Evolutionary conservation across 2,888 invertebrate genomes (phyloP), one percentile per base, ranked within the genome.

Genomic region (Mesorhabditis belari): DNA sequence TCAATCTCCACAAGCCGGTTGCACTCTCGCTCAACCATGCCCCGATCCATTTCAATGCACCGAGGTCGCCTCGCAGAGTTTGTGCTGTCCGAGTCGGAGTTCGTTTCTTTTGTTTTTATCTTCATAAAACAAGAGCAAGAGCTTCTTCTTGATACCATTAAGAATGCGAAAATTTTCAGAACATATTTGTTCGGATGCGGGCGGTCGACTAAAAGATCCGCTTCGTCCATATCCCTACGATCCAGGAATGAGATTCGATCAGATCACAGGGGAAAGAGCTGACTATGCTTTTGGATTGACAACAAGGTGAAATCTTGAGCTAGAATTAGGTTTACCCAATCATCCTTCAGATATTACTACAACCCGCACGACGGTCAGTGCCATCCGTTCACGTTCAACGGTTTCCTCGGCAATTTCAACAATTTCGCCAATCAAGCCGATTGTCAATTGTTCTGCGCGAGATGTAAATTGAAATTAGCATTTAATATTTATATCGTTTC

Each of bases 391-490:
- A 71, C 71, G 5, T 73, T 66, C 61, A 67, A 68, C 50, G 73
- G 73, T 17, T 73, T 71, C 55, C 51, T 73, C 19, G 73, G 73
- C 51, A 73, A 69, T 56, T 73, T 71, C 62, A 73, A 73, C 60
- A 73, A 73, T 53, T 73, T 73, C 65, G 63, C 65, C 49, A 70
- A 68, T 56, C 67, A 69, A 27, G 69, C 69, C 17, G 73, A 73
- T 61, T 73, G 73, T 58, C 73, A 73, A 54, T 53, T 64, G 3
- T 73, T 71, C 56, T 73, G 73, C 55, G 68, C 70, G n/a, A 64
- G 67, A 21, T 60, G 65, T 57, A 35, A 5, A 24, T 54, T 19
- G 49, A 49, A 17, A 9, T 17, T 55, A 35, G 17, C 44, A 44
- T 12, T 23, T 6, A 19, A 28, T 27, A 25, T 55, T 55, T 28